phyloP scores from a whole-genome alignment of 1,140 invertebrate species.

The Riptortus pedestris region DNA sequence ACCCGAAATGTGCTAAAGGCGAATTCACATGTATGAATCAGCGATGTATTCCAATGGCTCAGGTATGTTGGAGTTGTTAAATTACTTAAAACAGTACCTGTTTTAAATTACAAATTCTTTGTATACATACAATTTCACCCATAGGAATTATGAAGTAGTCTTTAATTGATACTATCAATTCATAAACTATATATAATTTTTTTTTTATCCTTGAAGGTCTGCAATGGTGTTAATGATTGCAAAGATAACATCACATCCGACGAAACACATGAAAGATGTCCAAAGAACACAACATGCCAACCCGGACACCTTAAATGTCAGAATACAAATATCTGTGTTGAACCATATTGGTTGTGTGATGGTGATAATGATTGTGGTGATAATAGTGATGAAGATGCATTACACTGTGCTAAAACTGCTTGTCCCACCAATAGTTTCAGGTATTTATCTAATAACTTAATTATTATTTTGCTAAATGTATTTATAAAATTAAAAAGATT shows the following conservation, averaged over 20 bases:
- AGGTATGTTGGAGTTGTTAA: conserved; percentile 40
- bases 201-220: conserved; percentile 46
- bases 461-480: no score
- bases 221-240: conserved; percentile 88
- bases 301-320: conserved; percentile 80
- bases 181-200: no score
- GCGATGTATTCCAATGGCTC: conserved; percentile 73
- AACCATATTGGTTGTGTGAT: conserved; percentile 89
- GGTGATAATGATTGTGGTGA: conserved; percentile 93
- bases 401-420: conserved; percentile 76
- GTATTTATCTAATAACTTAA: conserved; percentile 30
- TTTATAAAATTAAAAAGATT: no score
- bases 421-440: conserved; percentile 85
- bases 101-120: no score
- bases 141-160: no score
- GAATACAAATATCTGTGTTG: conserved; percentile 88
- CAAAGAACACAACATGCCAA: conserved; percentile 75
- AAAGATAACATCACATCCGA: conserved; percentile 87
- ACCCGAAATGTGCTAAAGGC: conserved; percentile 77
- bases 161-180: no score
- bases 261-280: conserved; percentile 77
- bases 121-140: no score
- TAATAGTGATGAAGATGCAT: conserved; percentile 84
- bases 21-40: conserved; percentile 90
- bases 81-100: no score